Base-by-base conservation (phyloP, 2,797 vertebrate species). In the Acrocephalus scirpaceus region DNA sequence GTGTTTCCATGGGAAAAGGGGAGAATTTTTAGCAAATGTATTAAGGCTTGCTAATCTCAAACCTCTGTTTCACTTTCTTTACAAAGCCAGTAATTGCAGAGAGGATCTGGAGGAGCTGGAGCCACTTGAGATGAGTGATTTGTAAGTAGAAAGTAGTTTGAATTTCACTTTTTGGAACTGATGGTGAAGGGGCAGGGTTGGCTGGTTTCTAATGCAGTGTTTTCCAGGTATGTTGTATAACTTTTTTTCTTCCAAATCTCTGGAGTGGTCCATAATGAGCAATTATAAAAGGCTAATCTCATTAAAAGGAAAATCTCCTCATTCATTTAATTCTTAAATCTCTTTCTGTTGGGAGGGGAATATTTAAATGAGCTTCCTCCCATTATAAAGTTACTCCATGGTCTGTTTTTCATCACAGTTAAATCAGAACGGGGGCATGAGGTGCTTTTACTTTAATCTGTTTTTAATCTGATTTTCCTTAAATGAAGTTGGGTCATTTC, bases 391-490 rank as follows among this genome's bases (percentile, higher is more conserved):
- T 85, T 95, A 91, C 86, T 87, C 87, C 54, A 69, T 88, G 69
- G 88, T 93, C 95, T 94, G 88, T 88, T 96, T 94, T 94, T 94
- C 88, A 86, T 96, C 90, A 94, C 79, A 88, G 86, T 93, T 94
- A 94, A 95, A 85, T 92, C 72, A 86, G 78, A 92, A 80, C 65
- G 79, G 69, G 84, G 73, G 88, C 91, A 94, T 74, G 56, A 96
- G 93, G 56, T 72, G 53, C 82, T 92, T 94, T 94, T 94, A 73
- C 75, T 88, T 82, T 85, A 93, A 95, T 90, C 92, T 88, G 86
- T 91, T 96, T 89, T 95, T 85, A 95, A 95, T 95, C 89, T 87
- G 18, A 88, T 97, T 94, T 84, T 88, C 67, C 76, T 90, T 78
- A 79, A 91, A 84, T 82, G 86, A 96, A 92, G 64, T 78, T 87